Percentiles rank a stretch among this genome's conserved stretches.
Evolutionary conservation across 2,888 invertebrate species (phyloP).

Genomic region (Halictus quadricinctus): DNA sequence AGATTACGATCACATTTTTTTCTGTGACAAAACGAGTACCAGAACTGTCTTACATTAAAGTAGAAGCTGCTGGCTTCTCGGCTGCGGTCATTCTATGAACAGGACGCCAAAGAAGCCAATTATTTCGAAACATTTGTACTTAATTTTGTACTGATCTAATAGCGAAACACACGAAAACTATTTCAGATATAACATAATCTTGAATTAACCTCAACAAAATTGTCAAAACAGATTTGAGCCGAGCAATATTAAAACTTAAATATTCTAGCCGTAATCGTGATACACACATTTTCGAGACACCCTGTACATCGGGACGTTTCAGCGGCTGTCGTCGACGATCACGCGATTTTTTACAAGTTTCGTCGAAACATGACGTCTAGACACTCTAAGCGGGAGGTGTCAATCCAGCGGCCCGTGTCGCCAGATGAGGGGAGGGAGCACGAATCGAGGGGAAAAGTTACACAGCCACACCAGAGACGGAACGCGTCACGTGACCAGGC

Average conservation of each 20-base stretch:
- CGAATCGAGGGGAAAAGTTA: too few species aligned
- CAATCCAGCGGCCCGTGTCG: too few species aligned
- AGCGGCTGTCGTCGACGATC: slow-evolving; percentile 30
- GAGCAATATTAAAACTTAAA: too few species aligned
- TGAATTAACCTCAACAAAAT: not conserved
- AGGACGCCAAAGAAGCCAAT: too few species aligned
- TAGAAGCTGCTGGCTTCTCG: not conserved
- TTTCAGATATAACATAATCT: not conserved
- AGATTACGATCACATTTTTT: not conserved
- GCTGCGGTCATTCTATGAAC: not conserved
- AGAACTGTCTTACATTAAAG: not conserved
- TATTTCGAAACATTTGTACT: too few species aligned
- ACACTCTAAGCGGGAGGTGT: not conserved
- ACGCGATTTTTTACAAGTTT: slow-evolving; percentile 37
- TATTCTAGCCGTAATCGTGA: not conserved
- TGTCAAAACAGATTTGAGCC: too few species aligned
- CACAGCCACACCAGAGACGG: too few species aligned
- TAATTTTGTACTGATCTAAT: not conserved
- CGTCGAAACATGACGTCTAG: slow-evolving; percentile 9
- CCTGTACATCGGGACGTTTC: not conserved
- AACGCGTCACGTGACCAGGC: too few species aligned
- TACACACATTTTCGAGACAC: not conserved
- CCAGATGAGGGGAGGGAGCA: too few species aligned
- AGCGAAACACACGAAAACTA: not conserved
- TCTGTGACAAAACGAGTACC: not conserved